These are phyloP conservation scores for Felis catus DNA, from an alignment of 2,113 vertebrate species.

Conservation along the genomic window F.catus_Fca126_mat1.0 CM031424.1:66062501-66063000, in stretches of 20 bases:
- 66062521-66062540: background rate
- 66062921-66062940: background rate
- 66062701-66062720: background rate
- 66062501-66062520: slow-evolving; percentile 28
- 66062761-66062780: background rate
- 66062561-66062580: background rate
- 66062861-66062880: background rate
- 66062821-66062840: background rate
- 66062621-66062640: background rate
- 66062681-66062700: background rate
- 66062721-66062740: background rate
- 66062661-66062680: background rate
- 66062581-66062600: background rate
- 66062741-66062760: background rate
- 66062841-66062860: background rate
- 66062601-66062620: background rate
- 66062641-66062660: background rate
- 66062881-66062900: background rate
- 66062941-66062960: background rate
- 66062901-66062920: background rate
- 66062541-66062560: background rate
- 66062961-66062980: background rate
- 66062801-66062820: background rate
- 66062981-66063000: background rate
- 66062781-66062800: background rate